Evolutionary conservation across 2,888 invertebrate genomes (phyloP), one percentile per base, ranked within the genome.

Genomic region (Tridacna gigas): DNA sequence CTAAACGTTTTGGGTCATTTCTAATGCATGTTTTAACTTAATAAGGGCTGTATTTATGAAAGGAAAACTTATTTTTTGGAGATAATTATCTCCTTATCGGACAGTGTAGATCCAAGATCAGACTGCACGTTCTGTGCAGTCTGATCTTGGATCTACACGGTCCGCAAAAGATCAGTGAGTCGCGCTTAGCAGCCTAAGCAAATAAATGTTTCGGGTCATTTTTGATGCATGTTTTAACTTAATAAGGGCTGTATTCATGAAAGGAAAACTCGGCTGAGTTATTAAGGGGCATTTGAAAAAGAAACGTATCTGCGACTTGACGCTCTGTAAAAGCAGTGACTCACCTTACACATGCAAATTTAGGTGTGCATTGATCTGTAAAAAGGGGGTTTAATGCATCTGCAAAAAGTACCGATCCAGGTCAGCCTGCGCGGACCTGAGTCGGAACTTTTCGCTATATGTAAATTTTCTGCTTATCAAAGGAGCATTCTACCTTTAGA

Each of bases 211-310:
- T 45, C 20, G 51, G 47, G 51, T 71, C 71, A 71, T 71, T 48
- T 71, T 71, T 5, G 71, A 71, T 71, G 71, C 71, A 71, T 51
- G 71, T 71, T 71, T 37, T 71, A 51, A 71, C 71, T 71, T 25
- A 51, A 71, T 71, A 71, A 71, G 71, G n/a, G 71, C 7, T n/a
- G 25, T 22, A 12, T 71, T 71, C 48, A 71, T 71, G 48, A 37
- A 45, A 45, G 37, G 69, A 47, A 63, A 25, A 12, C 69, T 18
- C n/a, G 15, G 37, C 47, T 13, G 47, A 69, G 45, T 69, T 69
- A 69, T 69, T 69, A 3, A 1, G 56, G 20, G 20, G 20, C 56
- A 56, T 56, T 5, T 56, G 20, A 56, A 56, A 37, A 37, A 37
- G 37, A 37, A 2, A 37, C 37, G 37, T 37, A 37, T 37, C 7